Evolutionary conservation across 2,888 invertebrate genomes (phyloP), one percentile per base, ranked within the genome.

Genomic region (Meghimatium bilineatum): DNA sequence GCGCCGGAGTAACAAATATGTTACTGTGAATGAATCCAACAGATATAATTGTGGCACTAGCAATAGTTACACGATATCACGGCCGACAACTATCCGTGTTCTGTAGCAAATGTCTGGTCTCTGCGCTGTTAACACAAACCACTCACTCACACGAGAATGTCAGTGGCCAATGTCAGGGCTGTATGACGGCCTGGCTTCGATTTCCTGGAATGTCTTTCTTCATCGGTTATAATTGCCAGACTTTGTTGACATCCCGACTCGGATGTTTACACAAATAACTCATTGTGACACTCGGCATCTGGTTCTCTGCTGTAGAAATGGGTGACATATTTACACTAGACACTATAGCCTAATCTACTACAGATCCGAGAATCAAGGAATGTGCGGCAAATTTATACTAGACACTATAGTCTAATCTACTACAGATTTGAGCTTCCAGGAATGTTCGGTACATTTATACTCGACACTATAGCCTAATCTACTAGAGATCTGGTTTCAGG

Each of bases 171-270:
- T 63, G 29, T 29, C n/a, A 29, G 2, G 29, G 29, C 12, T 63
- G 63, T 63, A 63, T 63, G 63, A 63, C 63, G 63, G 23, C 29
- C 29, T n/a, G 63, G 12, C 29, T 63, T 63, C 63, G 63, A 63
- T 63, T 63, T 29, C 63, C 10, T 63, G 29, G 14, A 63, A 63
- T 63, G n/a, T 63, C 63, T 26, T n/a, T 63, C 29, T 63, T 63
- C 63, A 63, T 63, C 63, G 63, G 63, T 63, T 63, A 63, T 63
- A 63, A 63, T 63, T 63, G 63, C 23, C 63, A 63, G 63, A 63
- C 63, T 23, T 10, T 63, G 63, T 63, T 63, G 26, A n/a, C 63
- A 63, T 23, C 63, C 29, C n/a, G 63, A 63, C n/a, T 29, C 10
- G n/a, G 63, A 63, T 63, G 29, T 63, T 26, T 63, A 12, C n/a